These are phyloP conservation scores for Rostratula benghalensis DNA, from an alignment of 2,113 vertebrate genomes.

Conservation along the genomic window DNA sequence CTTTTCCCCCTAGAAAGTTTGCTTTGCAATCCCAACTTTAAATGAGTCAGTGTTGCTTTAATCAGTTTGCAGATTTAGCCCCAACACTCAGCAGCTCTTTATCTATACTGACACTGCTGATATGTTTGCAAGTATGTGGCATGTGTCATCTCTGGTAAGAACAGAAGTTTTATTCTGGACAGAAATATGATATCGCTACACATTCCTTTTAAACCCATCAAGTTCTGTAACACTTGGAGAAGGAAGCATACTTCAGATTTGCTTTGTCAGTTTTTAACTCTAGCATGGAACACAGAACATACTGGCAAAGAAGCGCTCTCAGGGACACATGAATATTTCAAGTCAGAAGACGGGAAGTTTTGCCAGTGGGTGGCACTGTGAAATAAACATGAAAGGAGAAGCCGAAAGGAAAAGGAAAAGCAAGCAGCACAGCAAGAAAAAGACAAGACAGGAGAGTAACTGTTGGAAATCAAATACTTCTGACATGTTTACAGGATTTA, in stretches of 20 bases:
- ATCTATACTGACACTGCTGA: not conserved
- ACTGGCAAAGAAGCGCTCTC: not conserved
- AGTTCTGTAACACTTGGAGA: not conserved
- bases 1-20: not conserved
- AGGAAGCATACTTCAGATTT: not conserved
- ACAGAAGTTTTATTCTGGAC: not conserved
- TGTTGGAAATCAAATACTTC: not conserved
- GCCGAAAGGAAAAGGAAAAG: not conserved
- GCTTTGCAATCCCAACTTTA: not conserved
- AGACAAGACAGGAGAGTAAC: not conserved
- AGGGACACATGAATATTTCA: not conserved
- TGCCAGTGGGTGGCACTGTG: slow-evolving; percentile 21
- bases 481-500: not conserved
- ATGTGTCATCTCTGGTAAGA: not conserved
- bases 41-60: not conserved
- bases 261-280: not conserved
- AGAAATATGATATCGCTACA: not conserved
- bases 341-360: not conserved
- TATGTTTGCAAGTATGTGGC: not conserved
- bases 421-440: not conserved
- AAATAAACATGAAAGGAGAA: not conserved
- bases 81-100: not conserved
- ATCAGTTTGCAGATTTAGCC: not conserved
- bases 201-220: not conserved
- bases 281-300: not conserved